phyloP scores from a whole-genome alignment of 2,113 vertebrate genomes.

The Anthoscopus minutus region DNA sequence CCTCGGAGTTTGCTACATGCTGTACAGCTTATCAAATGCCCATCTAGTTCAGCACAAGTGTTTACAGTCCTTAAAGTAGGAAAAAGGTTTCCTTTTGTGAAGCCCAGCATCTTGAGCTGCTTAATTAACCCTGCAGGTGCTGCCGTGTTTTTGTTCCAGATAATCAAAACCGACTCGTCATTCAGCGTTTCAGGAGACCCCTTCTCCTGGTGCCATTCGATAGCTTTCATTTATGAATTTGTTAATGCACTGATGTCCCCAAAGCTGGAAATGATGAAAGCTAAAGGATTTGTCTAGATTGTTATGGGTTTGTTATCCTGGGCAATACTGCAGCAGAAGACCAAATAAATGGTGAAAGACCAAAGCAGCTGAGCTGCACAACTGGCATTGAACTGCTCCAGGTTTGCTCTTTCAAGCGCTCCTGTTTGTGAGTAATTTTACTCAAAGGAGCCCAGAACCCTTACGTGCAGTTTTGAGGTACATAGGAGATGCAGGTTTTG shows the following conservation, averaged over 20 bases:
- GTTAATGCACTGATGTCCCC: neutral
- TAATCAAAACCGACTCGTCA: neutral
- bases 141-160: neutral
- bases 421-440: neutral
- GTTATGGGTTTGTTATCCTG: neutral
- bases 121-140: slow-evolving; percentile 69
- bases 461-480: neutral
- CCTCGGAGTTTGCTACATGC: slow-evolving; percentile 50
- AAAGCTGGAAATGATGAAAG: neutral
- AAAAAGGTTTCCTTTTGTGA: slow-evolving; percentile 45
- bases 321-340: neutral
- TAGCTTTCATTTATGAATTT: neutral
- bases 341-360: neutral
- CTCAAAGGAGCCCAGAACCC: neutral
- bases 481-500: neutral
- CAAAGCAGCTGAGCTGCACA: neutral
- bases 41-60: slow-evolving; percentile 52
- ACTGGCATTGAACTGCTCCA: neutral
- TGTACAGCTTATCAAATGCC: slow-evolving; percentile 57
- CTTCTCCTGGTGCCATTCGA: neutral
- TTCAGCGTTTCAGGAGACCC: neutral
- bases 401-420: neutral
- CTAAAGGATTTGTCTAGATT: neutral
- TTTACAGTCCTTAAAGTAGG: slow-evolving; percentile 53
- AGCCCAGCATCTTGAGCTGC: slow-evolving; percentile 25